phyloP scores from a whole-genome alignment of 2,888 invertebrate species.

The Morpho helenor region DNA sequence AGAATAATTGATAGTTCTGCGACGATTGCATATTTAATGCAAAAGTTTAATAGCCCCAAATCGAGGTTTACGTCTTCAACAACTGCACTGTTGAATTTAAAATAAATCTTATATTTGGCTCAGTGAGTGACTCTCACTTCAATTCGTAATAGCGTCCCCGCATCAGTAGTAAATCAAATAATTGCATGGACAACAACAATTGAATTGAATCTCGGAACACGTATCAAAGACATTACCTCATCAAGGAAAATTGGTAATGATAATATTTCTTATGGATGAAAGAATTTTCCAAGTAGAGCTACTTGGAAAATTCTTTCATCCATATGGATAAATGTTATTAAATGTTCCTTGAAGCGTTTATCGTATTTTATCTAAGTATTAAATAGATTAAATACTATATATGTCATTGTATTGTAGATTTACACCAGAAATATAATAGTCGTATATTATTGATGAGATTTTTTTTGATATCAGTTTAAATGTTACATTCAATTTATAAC shows the following conservation, averaged over 20 bases:
- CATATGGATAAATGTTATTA: conserved; percentile 19
- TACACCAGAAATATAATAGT: neutral
- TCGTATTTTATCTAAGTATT: conserved; percentile 6
- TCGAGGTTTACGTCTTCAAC: conserved; percentile 23
- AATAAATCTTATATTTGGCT: conserved; percentile 30
- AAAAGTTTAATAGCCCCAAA: conserved; percentile 17
- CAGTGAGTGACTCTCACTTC: conserved; percentile 25
- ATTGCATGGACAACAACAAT: conserved; percentile 3
- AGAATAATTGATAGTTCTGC: conserved; percentile 7
- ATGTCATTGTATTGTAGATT: neutral
- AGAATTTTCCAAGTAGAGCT: conserved; percentile 6
- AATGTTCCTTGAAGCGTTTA: conserved; percentile 9
- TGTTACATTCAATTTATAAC: too few relatives aligned
- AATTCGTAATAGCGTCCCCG: conserved; percentile 19
- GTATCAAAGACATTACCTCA: conserved; percentile 7
- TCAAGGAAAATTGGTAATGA: conserved; percentile 10
- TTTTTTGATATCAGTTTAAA: neutral
- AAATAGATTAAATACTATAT: neutral
- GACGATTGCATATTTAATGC: conserved; percentile 14
- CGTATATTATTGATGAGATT: neutral
- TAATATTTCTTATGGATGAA: neutral
- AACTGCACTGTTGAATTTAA: conserved; percentile 26
- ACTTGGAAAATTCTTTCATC: conserved; percentile 17
- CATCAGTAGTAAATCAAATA: conserved; percentile 20
- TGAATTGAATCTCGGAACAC: conserved; percentile 5